Evolutionary conservation across 2,888 invertebrate species (phyloP), one percentile per base, ranked within the genome.

Genomic region (Dicroscelio sp.): DNA sequence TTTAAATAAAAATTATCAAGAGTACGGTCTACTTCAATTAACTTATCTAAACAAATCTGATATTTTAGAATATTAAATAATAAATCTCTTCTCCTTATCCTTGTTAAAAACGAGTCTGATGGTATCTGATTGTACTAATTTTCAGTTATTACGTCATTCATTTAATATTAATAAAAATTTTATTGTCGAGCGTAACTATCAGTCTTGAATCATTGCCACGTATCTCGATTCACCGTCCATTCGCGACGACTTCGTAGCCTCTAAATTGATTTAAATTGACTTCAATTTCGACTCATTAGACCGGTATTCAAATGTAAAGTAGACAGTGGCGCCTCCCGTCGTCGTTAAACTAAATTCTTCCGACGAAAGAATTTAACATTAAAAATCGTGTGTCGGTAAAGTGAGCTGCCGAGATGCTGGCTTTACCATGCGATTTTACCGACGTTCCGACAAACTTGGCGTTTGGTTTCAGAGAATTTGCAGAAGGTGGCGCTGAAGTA

Each of bases 361-460:
- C 10, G 58, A 2, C 17, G 17, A 48, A 30, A 75, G 75, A 33
- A 55, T 1, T 30, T 5, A 1, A 20, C 23, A 58, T 58, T 76
- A 76, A 76, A 76, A 76, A 23, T 76, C 75, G 75, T 17, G 17
- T 27, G 75, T 76, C 75, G 75, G 75, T 76, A 76, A 76, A 58
- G n/a, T n/a, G n/a, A n/a, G n/a, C n/a, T n/a, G n/a, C n/a, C n/a
- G n/a, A n/a, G n/a, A n/a, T n/a, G n/a, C n/a, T n/a, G n/a, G n/a
- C n/a, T n/a, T n/a, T n/a, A n/a, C n/a, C 52, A 17, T 4, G n/a
- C 73, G 10, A 52, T 20, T 25, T 65, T 65, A 52, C 58, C 52
- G 52, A 73, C 73, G n/a, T 52, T 8, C 17, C 30, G 38, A 12
- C 6, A 6, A 52, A 52, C 52, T 38, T 52, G 14, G 3, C 20